phyloP scores from a whole-genome alignment of 2,797 vertebrate species.

The Sebastes itinus region DNA sequence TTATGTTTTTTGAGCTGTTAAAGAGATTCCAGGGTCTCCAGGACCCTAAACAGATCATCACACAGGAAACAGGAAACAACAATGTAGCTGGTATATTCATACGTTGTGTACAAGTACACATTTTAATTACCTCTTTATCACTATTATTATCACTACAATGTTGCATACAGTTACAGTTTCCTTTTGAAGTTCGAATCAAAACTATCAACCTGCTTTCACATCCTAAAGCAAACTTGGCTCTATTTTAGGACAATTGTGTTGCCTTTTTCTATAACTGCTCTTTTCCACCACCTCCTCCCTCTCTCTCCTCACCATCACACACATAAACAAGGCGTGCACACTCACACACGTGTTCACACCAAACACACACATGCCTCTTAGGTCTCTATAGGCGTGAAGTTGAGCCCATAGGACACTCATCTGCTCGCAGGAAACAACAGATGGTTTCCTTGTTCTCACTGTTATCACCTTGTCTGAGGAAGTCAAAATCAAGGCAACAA shows the following conservation, averaged over 20 bases:
- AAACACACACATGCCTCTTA: not conserved
- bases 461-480: conserved; percentile 62
- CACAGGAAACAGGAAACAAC: not conserved
- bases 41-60: not conserved
- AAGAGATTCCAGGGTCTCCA: not conserved
- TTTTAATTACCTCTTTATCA: not conserved
- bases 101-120: not conserved
- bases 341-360: not conserved
- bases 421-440: conserved; percentile 69
- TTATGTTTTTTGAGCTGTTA: not conserved
- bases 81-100: not conserved
- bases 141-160: not conserved
- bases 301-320: not conserved
- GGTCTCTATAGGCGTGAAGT: conserved; percentile 51
- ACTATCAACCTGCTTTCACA: too few species aligned
- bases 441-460: conserved; percentile 71
- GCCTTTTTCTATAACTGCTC: not conserved
- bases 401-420: conserved; percentile 69
- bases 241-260: not conserved
- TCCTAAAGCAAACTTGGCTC: not conserved
- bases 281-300: not conserved
- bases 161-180: not conserved
- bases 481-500: conserved; percentile 60
- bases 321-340: not conserved
- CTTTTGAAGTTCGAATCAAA: not conserved